Evolutionary conservation across 1,140 invertebrate species (phyloP).

Genomic region (Tachypleus tridentatus): DNA sequence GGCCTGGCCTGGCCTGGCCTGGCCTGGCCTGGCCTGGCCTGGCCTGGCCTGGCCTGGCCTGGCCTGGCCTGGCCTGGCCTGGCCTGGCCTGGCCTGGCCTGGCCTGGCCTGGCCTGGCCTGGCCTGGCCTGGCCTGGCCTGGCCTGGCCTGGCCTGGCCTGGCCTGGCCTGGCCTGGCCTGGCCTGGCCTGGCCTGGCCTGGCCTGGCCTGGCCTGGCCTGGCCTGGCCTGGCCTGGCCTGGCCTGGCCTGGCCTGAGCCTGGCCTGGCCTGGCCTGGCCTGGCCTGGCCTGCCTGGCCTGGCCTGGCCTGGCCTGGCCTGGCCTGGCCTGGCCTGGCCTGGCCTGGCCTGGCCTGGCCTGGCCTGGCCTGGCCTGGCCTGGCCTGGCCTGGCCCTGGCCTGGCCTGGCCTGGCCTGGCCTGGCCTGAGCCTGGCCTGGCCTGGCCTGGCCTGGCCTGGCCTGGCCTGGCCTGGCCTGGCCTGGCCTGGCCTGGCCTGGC

Average conservation of each 20-base stretch:
- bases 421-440: slow-evolving; percentile 22
- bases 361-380: slow-evolving; percentile 26
- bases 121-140: slow-evolving; percentile 26
- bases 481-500: slow-evolving; percentile 19
- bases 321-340: slow-evolving; percentile 23
- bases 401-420: slow-evolving; percentile 25
- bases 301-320: slow-evolving; percentile 23
- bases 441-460: slow-evolving; percentile 25
- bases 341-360: slow-evolving; percentile 26
- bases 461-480: slow-evolving; percentile 18
- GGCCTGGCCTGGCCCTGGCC: slow-evolving; percentile 24
- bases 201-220: slow-evolving; percentile 20
- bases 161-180: slow-evolving; percentile 24
- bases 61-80: slow-evolving; percentile 25
- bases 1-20: slow-evolving; percentile 21
- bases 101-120: slow-evolving; percentile 26
- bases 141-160: slow-evolving; percentile 23
- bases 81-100: slow-evolving; percentile 22
- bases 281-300: slow-evolving; percentile 23
- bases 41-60: slow-evolving; percentile 25
- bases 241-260: slow-evolving; percentile 24
- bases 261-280: slow-evolving; percentile 21
- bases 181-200: slow-evolving; percentile 23
- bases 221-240: slow-evolving; percentile 23
- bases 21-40: slow-evolving; percentile 17